Percentiles rank a stretch among this genome's conserved stretches.
These are phyloP conservation scores for Mastigias papua DNA, from an alignment of 30 jellyfish, hydroid and myxozoan species.

Conservation along the genomic window DNA sequence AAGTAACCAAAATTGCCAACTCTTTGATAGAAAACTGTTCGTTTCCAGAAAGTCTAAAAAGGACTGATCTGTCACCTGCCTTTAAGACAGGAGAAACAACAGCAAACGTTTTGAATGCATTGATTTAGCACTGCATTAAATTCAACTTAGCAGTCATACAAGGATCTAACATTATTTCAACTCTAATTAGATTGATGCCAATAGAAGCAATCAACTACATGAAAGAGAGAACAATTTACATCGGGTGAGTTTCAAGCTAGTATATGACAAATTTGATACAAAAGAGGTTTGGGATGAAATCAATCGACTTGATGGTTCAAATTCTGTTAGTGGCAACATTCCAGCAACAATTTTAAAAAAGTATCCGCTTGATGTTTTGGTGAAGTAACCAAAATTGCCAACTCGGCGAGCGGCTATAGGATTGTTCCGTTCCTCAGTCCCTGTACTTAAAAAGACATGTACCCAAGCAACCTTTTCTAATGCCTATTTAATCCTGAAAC, in stretches of 20 bases:
- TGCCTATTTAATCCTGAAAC: conserved; percentile 7
- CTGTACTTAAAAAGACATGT: background rate
- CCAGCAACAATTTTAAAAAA: background rate
- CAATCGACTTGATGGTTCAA: background rate
- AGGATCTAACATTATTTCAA: no score
- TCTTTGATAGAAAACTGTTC: background rate
- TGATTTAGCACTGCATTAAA: no score
- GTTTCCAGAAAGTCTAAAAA: background rate
- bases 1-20: background rate
- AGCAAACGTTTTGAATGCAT: no score
- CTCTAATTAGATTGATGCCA: no score
- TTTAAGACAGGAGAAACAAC: background rate
- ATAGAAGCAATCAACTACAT: no score
- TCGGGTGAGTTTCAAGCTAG: no score
- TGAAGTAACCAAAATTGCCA: background rate
- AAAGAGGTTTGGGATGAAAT: background rate
- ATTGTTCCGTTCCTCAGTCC: conserved; percentile 13
- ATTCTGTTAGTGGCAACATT: background rate
- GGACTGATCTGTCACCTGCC: background rate
- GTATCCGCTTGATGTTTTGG: background rate
- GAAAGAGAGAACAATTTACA: no score
- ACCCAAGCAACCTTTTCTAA: conserved; percentile 7
- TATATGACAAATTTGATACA: background rate
- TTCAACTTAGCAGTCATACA: no score
- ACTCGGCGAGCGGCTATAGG: background rate